A percentile compares a stretch with the other conserved stretches of the same genome.
These are phyloP conservation scores for Scolopax bukidnonensis DNA, from an alignment of 2,797 vertebrate genomes.

Conservation along the genomic window DNA sequence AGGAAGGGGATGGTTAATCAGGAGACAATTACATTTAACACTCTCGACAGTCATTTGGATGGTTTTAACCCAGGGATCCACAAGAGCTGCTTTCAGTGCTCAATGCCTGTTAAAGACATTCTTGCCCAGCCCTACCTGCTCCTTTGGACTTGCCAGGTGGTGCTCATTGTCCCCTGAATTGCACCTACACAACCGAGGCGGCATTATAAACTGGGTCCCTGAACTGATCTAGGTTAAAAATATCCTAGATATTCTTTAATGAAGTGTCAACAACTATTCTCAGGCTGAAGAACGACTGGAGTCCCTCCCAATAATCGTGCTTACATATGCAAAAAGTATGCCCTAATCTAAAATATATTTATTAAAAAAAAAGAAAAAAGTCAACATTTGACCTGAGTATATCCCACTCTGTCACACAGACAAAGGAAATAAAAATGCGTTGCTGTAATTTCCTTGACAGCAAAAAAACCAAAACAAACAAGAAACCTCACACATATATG, in stretches of 20 bases:
- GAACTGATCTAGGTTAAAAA: constrained; percentile 33
- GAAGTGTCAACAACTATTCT: constrained; percentile 61
- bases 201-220: not conserved
- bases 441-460: constrained; percentile 64
- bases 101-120: not conserved
- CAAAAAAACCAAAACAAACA: constrained; percentile 58
- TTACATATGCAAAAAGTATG: constrained; percentile 48
- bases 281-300: constrained; percentile 3
- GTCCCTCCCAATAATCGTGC: constrained; percentile 40
- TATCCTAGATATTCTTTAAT: constrained; percentile 58
- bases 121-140: not conserved
- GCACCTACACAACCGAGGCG: not conserved
- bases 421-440: constrained; percentile 62
- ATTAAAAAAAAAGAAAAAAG: not conserved
- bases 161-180: not conserved
- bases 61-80: not conserved
- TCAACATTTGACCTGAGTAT: constrained; percentile 8
- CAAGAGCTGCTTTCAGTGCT: not conserved
- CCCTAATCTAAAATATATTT: constrained; percentile 46
- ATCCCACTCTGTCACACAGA: constrained; percentile 25
- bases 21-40: not conserved
- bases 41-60: not conserved
- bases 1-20: not conserved
- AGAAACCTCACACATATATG: constrained; percentile 49
- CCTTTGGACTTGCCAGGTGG: rapidly evolving